Conservation (phyloP, 2,113 vertebrate genomes). For the Monarcha castaneiventris region DNA sequence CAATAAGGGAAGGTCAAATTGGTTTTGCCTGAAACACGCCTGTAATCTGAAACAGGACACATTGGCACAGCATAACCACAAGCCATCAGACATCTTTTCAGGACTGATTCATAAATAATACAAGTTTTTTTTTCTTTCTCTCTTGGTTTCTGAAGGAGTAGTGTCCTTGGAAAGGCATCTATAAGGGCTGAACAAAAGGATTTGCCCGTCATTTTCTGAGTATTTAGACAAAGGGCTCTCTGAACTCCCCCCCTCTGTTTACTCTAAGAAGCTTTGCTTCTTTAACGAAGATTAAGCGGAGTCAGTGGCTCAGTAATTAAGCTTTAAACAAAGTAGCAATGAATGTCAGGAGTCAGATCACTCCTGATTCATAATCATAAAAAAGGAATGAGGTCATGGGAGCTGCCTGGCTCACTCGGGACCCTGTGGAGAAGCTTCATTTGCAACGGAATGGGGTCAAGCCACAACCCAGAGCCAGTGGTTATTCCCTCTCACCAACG, state of each 20-base stretch:
- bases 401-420: not conserved
- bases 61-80: not conserved
- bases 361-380: not conserved
- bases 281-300: conserved; percentile 54
- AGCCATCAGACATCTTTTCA: not conserved
- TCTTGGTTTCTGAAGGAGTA: not conserved
- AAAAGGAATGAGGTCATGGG: not conserved
- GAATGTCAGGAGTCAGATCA: not conserved
- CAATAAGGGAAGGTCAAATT: not conserved
- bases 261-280: conserved; percentile 58
- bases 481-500: not conserved
- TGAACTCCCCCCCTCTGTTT: conserved; percentile 20
- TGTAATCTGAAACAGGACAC: not conserved
- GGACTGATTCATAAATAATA: conserved; percentile 3
- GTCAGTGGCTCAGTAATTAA: conserved; percentile 39
- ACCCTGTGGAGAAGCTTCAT: not conserved
- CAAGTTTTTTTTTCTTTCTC: not conserved
- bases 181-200: not conserved
- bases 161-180: conserved; percentile 14
- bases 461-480: not conserved
- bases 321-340: conserved; percentile 30
- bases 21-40: not conserved
- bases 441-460: not conserved
- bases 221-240: conserved; percentile 7
- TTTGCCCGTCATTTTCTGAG: not conserved